Base-by-base conservation (phyloP, 2,888 invertebrate species). In the Gari tellinella region DNA sequence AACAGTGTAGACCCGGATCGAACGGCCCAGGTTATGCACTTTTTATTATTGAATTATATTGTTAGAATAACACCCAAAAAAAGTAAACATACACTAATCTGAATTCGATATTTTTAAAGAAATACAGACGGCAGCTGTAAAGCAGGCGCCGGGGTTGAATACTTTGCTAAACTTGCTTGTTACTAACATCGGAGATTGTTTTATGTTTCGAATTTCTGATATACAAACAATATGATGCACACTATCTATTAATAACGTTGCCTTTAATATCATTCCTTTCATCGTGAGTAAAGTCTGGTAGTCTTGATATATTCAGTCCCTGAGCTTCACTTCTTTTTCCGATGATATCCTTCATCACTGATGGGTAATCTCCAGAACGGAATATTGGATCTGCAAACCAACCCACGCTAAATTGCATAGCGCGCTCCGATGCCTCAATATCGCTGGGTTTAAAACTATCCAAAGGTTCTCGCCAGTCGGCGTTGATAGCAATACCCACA, bases 251-350 rank as follows among this genome's bases (percentile, higher is more conserved):
- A n/a, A n/a, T n/a, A n/a, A n/a, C n/a, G n/a, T 43, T 78, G 90
- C 91, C 90, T 82, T 87, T 86, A 23, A 87, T 67, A 15, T 80
- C 62, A 2, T 58, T 46, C 37, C 82, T 88, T 68, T 92, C 91
- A 5, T 83, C 82, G 3, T 79, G 68, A 4, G 88, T 90, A 58
- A 92, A 91, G 17, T 66, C 73, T 1, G 90, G 90, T 17, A 91
- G 78, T 40, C 88, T 67, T 15, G 86, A 85, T 3, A 76, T 17
- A 1, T 43, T 61, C 1, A 81, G 70, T 5, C 84, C 84, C 26
- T 87, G 84, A 5, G 56, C 72, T n/a, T 31, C 17, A 63, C 86
- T 87, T 43, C 79, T 83, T 26, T 80, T 80, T 17, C 62, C 82
- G 7, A 90, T 80, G 3, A 51, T 53, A 12, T 67, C 62, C 31